Conservation (phyloP, 2,797 vertebrate species). For the Muraenolepis orangiensis region DNA sequence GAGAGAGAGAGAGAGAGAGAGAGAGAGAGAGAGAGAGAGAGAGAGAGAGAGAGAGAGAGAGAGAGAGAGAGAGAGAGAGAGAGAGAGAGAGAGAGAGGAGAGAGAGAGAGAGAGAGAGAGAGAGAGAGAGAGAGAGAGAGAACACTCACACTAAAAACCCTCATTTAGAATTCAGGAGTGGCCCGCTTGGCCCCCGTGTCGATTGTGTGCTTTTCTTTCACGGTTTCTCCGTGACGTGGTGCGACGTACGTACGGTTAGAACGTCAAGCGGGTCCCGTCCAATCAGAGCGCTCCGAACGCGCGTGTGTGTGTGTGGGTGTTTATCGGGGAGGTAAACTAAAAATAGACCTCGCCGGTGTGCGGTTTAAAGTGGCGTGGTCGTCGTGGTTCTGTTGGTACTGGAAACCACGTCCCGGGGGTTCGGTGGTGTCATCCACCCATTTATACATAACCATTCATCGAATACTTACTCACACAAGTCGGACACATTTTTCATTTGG, state of each 20-base stretch:
- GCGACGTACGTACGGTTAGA: neutral
- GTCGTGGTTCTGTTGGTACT: neutral
- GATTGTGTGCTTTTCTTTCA: neutral
- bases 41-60: neutral
- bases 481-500: neutral
- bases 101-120: constrained; percentile 49
- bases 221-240: neutral
- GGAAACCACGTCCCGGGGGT: neutral
- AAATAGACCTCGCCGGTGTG: neutral
- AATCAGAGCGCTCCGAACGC: neutral
- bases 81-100: neutral
- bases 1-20: neutral
- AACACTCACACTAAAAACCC: constrained; percentile 29
- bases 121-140: constrained; percentile 29
- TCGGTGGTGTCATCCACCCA: neutral
- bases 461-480: neutral
- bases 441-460: neutral
- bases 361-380: neutral
- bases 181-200: neutral
- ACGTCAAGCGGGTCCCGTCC: neutral
- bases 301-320: neutral
- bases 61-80: too few species aligned
- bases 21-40: neutral
- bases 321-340: neutral
- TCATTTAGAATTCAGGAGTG: constrained; percentile 45